A percentile compares a stretch with the other conserved stretches of the same genome.
Conservation (phyloP, 2,113 vertebrate species). For the Dendropsophus ebraccatus region DNA sequence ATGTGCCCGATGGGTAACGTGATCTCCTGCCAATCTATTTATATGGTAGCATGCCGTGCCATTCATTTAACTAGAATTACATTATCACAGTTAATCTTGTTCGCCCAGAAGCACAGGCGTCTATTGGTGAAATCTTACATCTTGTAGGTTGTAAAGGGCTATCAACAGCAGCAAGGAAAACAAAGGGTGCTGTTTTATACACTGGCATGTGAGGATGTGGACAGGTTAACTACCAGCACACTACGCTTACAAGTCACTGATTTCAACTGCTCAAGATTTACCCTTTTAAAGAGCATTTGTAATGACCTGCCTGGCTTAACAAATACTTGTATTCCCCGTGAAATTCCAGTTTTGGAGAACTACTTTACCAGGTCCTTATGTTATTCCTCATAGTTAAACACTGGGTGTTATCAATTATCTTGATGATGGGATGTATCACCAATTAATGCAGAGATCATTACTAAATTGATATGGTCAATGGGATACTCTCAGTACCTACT, state of each 20-base stretch:
- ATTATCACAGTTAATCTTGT: conserved; percentile 31
- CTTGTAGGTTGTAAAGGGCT: conserved; percentile 2
- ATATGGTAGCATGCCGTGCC: conserved; percentile 29
- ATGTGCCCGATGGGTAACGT: conserved; percentile 6
- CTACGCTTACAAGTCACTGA: neutral
- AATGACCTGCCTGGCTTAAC: neutral
- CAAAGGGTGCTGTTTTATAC: conserved; percentile 9
- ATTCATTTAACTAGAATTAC: conserved; percentile 29
- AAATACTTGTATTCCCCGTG: no score
- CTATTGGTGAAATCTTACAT: neutral
- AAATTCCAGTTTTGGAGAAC: no score
- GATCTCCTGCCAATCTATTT: conserved; percentile 21
- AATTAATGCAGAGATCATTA: no score
- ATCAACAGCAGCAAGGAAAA: neutral
- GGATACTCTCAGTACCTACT: no score
- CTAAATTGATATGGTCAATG: no score
- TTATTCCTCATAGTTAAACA: no score
- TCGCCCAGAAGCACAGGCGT: neutral
- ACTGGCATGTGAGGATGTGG: neutral
- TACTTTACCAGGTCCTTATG: no score
- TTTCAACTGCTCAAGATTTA: neutral
- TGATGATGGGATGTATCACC: no score
- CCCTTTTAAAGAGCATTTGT: neutral
- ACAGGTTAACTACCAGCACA: neutral
- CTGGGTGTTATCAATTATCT: no score